These are phyloP conservation scores for Cecropterus lyciades DNA, from an alignment of 1,140 invertebrate species.

Conservation along the genomic window DNA sequence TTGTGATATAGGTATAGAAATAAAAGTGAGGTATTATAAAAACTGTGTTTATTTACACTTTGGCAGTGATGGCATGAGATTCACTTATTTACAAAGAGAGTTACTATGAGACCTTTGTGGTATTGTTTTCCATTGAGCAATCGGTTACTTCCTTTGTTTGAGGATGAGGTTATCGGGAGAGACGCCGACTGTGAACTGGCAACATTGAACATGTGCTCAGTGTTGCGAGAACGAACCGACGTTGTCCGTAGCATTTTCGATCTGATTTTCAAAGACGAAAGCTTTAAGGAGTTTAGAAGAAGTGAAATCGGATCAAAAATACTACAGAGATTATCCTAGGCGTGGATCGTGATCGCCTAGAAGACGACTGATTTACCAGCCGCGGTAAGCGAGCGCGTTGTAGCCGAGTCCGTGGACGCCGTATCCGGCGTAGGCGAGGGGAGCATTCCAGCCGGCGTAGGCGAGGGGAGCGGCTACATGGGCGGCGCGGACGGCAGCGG, in stretches of 20 bases:
- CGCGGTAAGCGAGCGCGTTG: conserved; percentile 56
- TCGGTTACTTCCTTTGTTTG: conserved; percentile 44
- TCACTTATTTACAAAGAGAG: conserved; percentile 80
- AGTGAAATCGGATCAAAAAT: conserved; percentile 26
- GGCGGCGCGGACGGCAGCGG: conserved; percentile 68
- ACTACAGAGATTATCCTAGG: conserved; percentile 8
- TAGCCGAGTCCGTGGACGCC: conserved; percentile 51
- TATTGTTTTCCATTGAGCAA: conserved; percentile 62
- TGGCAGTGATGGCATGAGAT: conserved; percentile 80
- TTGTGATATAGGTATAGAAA: conserved; percentile 14
- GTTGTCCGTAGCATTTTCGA: conserved; percentile 29
- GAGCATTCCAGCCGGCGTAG: conserved; percentile 43
- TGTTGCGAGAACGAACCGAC: conserved; percentile 35
- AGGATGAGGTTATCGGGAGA: conserved; percentile 42
- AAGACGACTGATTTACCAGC: conserved; percentile 63
- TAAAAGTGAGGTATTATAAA: conserved; percentile 50
- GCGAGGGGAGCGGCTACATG: conserved; percentile 50
- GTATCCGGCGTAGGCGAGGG: conserved; percentile 53
- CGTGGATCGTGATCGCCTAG: background rate
- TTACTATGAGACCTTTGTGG: conserved; percentile 72
- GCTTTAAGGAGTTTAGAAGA: conserved; percentile 1
- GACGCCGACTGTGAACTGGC: conserved; percentile 41
- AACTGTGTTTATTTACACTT: conserved; percentile 81
- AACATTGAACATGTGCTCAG: conserved; percentile 25
- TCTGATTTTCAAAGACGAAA: conserved; percentile 33